Evolutionary conservation across 2,888 invertebrate species (phyloP), one percentile per base, ranked within the genome.

Genomic region (Limulus polyphemus): DNA sequence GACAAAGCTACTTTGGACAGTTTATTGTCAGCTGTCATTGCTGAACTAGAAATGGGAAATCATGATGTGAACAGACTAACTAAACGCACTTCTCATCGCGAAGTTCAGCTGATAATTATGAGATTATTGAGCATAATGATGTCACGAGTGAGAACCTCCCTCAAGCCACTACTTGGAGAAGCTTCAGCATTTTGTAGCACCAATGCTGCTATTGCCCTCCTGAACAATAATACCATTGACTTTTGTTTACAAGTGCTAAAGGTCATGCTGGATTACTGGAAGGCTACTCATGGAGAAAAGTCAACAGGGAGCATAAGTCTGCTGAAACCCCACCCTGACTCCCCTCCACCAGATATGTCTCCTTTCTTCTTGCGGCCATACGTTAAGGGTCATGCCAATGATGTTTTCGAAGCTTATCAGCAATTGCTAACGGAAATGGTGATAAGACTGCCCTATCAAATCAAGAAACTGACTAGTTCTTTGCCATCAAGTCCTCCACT

Each of bases 391-490:
- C 91, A 93, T 75, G 87, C 89, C 0, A 83, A 86, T 58, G 95
- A 97, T 74, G 88, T 97, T 49, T 94, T 98, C 75, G 90, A 93
- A 74, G 88, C 90, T 65, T 95, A 94, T 76, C 90, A 91, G 11
- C 90, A 91, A 68, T 80, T 97, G n/a, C 79, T 98, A 46, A 94
- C 97, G 60, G 97, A 98, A 80, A 90, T 97, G 83, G 89, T 91
- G 0, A 81, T 97, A 11, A 82, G 95, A 17, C 79, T 98, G 62
- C 95, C 97, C 0, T 95, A 95, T 74, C 94, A 95, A 80, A 89
- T 94, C 47, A 85, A 88, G 74, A 87, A 88, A 58, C 68, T 71
- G 17, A 57, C 67, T 0, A 67, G 61, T 59, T 58, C 65, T 10
- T 51, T 65, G 11, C 63, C 68, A 9, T 47, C 59, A 2, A 64